phyloP scores from a whole-genome alignment of 2,113 vertebrate genomes.

The Himantopus leucocephalus region DNA sequence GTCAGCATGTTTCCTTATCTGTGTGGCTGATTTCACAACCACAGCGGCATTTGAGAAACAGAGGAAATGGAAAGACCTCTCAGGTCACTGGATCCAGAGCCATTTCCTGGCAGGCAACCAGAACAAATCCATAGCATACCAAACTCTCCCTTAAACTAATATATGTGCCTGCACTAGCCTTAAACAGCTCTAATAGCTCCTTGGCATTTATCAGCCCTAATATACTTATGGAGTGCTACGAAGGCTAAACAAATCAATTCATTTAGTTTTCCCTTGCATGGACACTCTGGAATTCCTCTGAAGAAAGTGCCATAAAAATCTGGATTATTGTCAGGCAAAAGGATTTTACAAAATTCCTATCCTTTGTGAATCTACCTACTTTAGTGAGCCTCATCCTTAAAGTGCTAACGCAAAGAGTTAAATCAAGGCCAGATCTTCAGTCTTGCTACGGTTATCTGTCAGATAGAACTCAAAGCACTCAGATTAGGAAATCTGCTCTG shows the following conservation, averaged over 20 bases:
- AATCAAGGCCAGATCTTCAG: neutral
- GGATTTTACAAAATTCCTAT: neutral
- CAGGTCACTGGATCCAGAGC: neutral
- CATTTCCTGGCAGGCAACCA: neutral
- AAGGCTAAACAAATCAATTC: neutral
- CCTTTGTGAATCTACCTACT: neutral
- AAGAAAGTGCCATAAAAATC: neutral
- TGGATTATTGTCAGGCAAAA: neutral
- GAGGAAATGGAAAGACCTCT: neutral
- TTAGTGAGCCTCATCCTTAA: neutral
- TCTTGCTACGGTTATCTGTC: neutral
- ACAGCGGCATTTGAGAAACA: neutral
- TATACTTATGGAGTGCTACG: fast-evolving
- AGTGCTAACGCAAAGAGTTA: neutral
- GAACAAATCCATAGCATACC: neutral
- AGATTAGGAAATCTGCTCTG: neutral
- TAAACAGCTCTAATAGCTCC: neutral
- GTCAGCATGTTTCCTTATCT: neutral
- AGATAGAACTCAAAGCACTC: neutral
- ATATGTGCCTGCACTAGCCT: neutral
- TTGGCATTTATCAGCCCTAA: neutral
- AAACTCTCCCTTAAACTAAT: neutral
- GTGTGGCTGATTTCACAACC: neutral
- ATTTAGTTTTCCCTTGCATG: neutral
- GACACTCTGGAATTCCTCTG: neutral